Evolutionary conservation across 2,113 vertebrate species (phyloP), one percentile per base, ranked within the genome.

Genomic region (Perca fluviatilis): DNA sequence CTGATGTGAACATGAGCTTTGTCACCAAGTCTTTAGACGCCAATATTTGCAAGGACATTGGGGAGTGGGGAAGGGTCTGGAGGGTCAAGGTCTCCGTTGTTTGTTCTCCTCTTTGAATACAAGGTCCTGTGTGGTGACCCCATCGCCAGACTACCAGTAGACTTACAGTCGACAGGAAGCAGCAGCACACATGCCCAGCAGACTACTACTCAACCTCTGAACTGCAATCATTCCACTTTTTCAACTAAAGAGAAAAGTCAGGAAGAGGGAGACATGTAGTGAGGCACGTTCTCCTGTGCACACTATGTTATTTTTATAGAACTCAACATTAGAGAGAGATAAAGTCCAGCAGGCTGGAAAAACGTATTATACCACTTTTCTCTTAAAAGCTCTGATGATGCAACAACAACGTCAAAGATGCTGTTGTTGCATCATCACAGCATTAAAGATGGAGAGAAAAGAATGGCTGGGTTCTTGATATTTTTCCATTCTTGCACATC

Each of bases 141-240:
- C 30, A 27, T 63, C 58, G 57, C 21, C 81, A 75, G 83, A 82
- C 86, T 63, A 86, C 75, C 71, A 88, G 82, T 76, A 81, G 83
- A 89, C 77, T 87, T 80, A 80, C 72, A 90, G 92, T 82, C 75
- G 63, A 86, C 91, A 94, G 95, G 93, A 95, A 94, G 85, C 73
- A 77, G 82, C 61, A 75, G 81, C 76, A 74, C 85, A 87, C 86
- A 88, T 82, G 86, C 89, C 71, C 86, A 82, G 61, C 64, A 50
- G 71, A 72, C 49, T 67, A 74, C 68, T 36, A 33, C 83, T 87
- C 78, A 73, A 80, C 77, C 84, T 75, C 60, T 88, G 84, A 83
- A 77, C 81, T 80, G 67, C 67, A 84, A 51, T 85, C 75, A 49
- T 73, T 71, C 88, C 88, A 88, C 82, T 82, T 8, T 91, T 90